phyloP scores from a whole-genome alignment of 92 coral and sea anemone genomes.

The Pocillopora meandrina region DNA sequence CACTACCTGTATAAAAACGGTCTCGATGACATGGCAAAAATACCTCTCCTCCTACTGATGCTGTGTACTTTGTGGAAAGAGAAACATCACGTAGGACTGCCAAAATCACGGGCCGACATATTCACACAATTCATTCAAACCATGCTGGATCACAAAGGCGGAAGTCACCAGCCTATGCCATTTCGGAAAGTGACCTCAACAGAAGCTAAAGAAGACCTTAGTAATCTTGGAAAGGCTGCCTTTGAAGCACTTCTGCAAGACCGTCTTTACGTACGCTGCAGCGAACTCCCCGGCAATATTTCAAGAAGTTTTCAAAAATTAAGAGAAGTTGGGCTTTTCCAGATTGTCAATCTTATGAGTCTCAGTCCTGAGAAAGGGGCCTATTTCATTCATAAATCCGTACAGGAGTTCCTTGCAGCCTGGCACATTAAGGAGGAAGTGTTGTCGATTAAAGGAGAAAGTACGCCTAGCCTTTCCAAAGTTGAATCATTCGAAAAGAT shows the following conservation, averaged over 20 bases:
- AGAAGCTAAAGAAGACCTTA: neutral
- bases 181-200: no score
- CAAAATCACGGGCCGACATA: constrained; percentile 6
- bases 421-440: neutral
- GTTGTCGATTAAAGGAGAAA: neutral
- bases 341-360: neutral
- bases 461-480: neutral
- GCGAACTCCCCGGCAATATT: neutral
- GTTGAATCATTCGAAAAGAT: neutral
- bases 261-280: neutral
- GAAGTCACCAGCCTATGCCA: neutral
- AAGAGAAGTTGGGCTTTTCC: neutral
- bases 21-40: neutral
- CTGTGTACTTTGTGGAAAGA: neutral
- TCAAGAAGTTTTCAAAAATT: neutral
- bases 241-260: neutral
- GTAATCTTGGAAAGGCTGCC: neutral
- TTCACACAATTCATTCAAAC: neutral
- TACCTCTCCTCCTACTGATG: constrained; percentile 7
- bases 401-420: constrained; percentile 17
- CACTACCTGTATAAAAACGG: neutral
- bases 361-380: neutral
- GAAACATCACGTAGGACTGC: neutral
- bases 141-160: neutral
- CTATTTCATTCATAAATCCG: constrained; percentile 1